These are phyloP conservation scores for Caenorhabditis sinica DNA, from an alignment of 2,888 invertebrate species.

Conservation along the genomic window DNA sequence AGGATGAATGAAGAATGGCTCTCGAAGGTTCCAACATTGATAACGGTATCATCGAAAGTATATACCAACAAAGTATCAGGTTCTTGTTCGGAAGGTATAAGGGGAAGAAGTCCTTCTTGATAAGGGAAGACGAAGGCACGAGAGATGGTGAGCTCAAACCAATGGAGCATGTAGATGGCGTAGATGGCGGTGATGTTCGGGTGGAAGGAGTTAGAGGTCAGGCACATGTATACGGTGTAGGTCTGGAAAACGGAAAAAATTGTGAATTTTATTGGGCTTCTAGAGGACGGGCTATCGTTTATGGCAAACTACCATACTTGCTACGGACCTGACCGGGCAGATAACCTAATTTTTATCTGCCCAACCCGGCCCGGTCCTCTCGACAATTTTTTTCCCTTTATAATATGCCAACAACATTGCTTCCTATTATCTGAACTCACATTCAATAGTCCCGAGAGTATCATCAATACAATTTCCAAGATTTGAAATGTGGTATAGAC, in stretches of 20 bases:
- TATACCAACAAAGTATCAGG: constrained; percentile 12
- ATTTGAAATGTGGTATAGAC: constrained; percentile 9
- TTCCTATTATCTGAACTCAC: constrained; percentile 12
- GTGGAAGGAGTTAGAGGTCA: constrained; percentile 33
- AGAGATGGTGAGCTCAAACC: constrained; percentile 42
- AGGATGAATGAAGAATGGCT: neutral
- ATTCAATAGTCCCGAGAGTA: constrained; percentile 9
- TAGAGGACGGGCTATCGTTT: too few species aligned
- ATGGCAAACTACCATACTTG: too few species aligned
- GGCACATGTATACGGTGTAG: constrained; percentile 42
- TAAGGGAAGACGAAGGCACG: constrained; percentile 34
- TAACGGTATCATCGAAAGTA: constrained; percentile 39
- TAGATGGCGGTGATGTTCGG: constrained; percentile 33
- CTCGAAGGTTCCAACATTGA: neutral
- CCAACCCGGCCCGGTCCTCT: neutral
- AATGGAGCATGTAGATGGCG: constrained; percentile 44
- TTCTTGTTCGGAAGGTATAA: neutral
- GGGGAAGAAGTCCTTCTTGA: constrained; percentile 31
- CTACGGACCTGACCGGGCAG: too few species aligned
- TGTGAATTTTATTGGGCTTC: too few species aligned
- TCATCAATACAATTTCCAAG: neutral
- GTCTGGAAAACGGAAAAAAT: constrained; percentile 18
- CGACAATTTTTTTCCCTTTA: neutral
- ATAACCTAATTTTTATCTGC: too few species aligned
- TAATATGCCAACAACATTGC: neutral